These are phyloP conservation scores for Marcusenius ussheri DNA, from an alignment of 2,113 vertebrate species.

Conservation along the genomic window DNA sequence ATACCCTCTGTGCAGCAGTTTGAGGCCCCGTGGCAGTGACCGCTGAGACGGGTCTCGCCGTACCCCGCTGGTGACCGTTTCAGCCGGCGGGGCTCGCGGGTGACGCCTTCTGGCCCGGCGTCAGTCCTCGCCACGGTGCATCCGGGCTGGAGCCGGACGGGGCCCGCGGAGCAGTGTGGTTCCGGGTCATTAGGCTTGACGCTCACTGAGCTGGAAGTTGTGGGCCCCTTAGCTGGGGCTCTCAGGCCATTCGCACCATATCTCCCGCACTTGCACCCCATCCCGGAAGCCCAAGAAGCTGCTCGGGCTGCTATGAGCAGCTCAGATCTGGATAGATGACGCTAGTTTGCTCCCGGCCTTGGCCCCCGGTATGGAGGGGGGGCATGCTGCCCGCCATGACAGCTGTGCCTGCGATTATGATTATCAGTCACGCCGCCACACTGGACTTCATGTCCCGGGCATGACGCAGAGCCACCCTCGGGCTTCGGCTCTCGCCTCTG, in stretches of 20 bases:
- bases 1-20: neutral
- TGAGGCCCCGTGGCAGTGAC: neutral
- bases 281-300: neutral
- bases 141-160: neutral
- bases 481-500: conserved; percentile 22
- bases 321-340: neutral
- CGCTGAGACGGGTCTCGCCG: neutral
- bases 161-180: neutral
- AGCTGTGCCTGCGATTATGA: neutral
- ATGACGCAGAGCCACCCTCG: conserved; percentile 22
- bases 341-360: neutral
- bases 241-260: neutral
- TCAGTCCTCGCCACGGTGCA: neutral
- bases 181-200: neutral
- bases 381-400: neutral
- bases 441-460: conserved; percentile 56
- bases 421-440: neutral
- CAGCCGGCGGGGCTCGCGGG: neutral
- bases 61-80: neutral
- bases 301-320: neutral
- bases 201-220: conserved; percentile 3
- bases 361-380: neutral
- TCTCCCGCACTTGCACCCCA: neutral
- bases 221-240: neutral
- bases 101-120: neutral